Percentiles rank a stretch among this genome's conserved stretches.
These are phyloP conservation scores for Amblyraja radiata DNA, from an alignment of 2,797 vertebrate species.

Conservation along the genomic window DNA sequence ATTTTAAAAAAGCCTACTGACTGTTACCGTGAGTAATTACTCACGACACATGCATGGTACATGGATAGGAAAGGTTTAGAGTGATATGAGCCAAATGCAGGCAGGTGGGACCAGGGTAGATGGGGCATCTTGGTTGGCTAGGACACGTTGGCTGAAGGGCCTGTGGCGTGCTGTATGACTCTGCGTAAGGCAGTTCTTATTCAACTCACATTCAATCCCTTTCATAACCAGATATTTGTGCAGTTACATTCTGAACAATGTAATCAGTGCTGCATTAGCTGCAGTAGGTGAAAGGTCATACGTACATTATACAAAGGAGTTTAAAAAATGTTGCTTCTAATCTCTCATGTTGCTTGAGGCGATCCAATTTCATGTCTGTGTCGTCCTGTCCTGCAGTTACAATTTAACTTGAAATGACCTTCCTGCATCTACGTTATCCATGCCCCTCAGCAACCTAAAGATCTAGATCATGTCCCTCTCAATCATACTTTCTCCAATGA, in stretches of 20 bases:
- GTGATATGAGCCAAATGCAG: too few species aligned
- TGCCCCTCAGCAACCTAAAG: constrained; percentile 34
- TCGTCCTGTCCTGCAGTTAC: constrained; percentile 7
- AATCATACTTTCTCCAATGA: constrained; percentile 19
- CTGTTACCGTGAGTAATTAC: too few species aligned
- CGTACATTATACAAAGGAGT: not conserved
- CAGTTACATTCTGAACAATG: not conserved
- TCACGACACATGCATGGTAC: too few species aligned
- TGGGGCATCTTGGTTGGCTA: too few species aligned
- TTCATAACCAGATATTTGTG: not conserved
- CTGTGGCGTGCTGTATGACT: too few species aligned
- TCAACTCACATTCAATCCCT: not conserved
- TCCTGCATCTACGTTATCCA: constrained; percentile 25
- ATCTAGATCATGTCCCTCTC: constrained; percentile 3
- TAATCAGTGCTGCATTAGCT: not conserved
- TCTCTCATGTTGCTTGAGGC: not conserved
- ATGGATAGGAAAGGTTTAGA: too few species aligned
- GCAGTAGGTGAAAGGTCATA: not conserved
- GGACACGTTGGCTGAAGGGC: too few species aligned
- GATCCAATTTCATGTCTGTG: not conserved
- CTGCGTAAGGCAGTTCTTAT: too few species aligned
- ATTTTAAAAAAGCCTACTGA: too few species aligned
- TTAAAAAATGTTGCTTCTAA: constrained; percentile 12
- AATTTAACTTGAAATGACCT: constrained; percentile 33
- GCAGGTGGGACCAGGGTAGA: too few species aligned